Evolutionary conservation across 2,113 vertebrate genomes (phyloP), one percentile per base, ranked within the genome.

Genomic region (Uria lomvia): DNA sequence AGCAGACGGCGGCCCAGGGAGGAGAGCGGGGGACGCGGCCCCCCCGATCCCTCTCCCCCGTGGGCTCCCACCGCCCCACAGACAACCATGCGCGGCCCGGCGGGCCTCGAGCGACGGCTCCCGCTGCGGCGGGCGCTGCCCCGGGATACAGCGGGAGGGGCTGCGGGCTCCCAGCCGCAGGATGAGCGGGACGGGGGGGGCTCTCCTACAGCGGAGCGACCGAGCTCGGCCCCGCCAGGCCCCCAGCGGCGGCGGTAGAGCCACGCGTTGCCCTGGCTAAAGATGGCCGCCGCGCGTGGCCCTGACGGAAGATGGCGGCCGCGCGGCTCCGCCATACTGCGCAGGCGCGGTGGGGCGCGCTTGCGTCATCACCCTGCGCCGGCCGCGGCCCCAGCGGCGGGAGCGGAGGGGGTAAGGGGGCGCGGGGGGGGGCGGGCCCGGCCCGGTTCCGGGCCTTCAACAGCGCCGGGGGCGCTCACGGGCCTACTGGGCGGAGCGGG

Each of bases 281-380:
- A 73, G 26, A 92, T 95, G 94, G 88, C 75, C 3, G 32, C 85
- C 21, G 8, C 53, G 1, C 7, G 3, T 2, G 29, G 50, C 53
- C 53, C 32, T 4, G 7, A n/a, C 6, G 2, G 9, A 30, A 81
- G 7, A 72, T 56, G 84, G 88, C 34, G 1, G 52, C 63, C 3
- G 36, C 56, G 26, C 40, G 0, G 23, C 11, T 5, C 4, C 9
- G 2, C 3, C 14, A 2, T 1, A 2, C 4, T 9, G 82, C 86
- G 53, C 59, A 70, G 6, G 78, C 34, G 77, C 40, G 0, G 1
- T 1, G 3, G 6, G 2, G 32, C 19, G 26, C 11, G 3, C 2
- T 1, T 7, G 3, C 76, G 40, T 74, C 91, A 95, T 93, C 88
- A 52, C 0, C 6, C 1, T 2, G 88, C 75, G 88, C 75, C 75